Conservation (phyloP, 2,113 vertebrate species). For the Lynx canadensis region DNA sequence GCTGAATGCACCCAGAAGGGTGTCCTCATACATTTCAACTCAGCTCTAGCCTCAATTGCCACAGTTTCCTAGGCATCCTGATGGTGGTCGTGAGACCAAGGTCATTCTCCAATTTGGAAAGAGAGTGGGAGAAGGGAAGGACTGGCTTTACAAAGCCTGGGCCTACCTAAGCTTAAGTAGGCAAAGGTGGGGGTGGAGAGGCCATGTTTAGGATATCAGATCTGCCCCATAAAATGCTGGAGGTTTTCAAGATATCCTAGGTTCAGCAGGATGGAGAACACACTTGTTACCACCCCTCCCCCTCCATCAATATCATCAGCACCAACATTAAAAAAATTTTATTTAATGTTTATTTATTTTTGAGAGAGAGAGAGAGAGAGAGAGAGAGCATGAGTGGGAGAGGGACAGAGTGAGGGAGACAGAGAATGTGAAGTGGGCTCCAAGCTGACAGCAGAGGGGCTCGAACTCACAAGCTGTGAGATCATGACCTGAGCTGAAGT, state of each 20-base stretch:
- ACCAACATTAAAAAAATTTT: neutral
- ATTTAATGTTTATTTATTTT: no score
- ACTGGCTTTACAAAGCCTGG: neutral
- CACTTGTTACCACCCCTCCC: neutral
- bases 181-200: neutral
- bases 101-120: neutral
- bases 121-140: neutral
- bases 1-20: neutral
- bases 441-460: no score
- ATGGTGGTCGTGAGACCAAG: neutral
- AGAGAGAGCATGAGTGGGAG: no score
- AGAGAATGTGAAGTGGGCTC: no score
- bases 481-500: no score
- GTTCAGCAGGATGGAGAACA: neutral
- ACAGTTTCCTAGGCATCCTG: neutral
- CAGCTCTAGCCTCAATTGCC: neutral
- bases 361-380: no score
- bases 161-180: neutral
- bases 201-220: neutral
- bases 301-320: neutral
- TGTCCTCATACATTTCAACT: neutral
- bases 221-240: neutral
- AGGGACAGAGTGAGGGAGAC: no score
- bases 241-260: neutral
- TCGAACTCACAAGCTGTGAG: no score